These are phyloP conservation scores for Nothocercus julius DNA, from an alignment of 2,113 vertebrate species.

Conservation along the genomic window DNA sequence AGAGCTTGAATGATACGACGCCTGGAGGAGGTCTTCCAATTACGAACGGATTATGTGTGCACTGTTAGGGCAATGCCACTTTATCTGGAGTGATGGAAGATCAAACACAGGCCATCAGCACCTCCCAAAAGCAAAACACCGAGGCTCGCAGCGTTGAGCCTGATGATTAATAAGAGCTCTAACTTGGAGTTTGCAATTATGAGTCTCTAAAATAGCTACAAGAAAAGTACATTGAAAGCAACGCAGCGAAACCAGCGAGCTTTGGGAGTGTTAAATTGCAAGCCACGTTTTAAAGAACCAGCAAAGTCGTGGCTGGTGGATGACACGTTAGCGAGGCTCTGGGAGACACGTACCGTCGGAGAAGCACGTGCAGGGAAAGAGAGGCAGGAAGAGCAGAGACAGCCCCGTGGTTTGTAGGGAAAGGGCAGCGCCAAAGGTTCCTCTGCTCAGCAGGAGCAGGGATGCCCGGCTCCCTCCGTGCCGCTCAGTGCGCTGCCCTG, in stretches of 20 bases:
- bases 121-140: background rate
- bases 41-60: background rate
- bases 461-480: too few relatives aligned
- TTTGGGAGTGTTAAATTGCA: background rate
- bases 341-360: too few relatives aligned
- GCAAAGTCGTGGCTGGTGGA: too few relatives aligned
- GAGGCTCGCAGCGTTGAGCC: rapidly evolving
- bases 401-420: too few relatives aligned
- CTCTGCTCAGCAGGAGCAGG: too few relatives aligned
- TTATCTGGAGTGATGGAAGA: background rate
- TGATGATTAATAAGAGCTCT: background rate
- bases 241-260: rapidly evolving
- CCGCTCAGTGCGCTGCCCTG: too few relatives aligned
- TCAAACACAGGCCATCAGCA: background rate
- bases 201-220: background rate
- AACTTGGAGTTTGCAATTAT: background rate
- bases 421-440: too few relatives aligned
- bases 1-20: background rate
- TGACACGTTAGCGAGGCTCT: too few relatives aligned
- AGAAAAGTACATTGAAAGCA: background rate
- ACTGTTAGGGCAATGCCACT: background rate
- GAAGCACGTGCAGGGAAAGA: too few relatives aligned
- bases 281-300: background rate
- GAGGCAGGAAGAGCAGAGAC: too few relatives aligned
- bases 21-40: background rate